Conservation (phyloP, 64 coral and sea anemone genomes). For the Pocillopora verrucosa region DNA sequence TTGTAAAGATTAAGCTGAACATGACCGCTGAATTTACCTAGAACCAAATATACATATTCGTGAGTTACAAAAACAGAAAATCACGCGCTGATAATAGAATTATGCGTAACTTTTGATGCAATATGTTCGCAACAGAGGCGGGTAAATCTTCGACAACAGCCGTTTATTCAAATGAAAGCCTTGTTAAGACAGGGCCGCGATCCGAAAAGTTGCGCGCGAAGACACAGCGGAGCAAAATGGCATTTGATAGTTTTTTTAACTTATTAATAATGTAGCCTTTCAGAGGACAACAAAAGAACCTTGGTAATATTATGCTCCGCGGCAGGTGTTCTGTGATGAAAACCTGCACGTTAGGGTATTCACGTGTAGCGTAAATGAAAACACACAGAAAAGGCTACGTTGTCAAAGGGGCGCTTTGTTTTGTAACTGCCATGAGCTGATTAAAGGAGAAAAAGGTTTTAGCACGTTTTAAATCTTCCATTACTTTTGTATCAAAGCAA, state of each 20-base stretch:
- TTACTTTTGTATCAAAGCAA: too few relatives aligned
- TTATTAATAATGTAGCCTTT: not conserved
- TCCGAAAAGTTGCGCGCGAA: not conserved
- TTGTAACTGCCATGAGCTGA: too few relatives aligned
- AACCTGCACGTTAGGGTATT: not conserved
- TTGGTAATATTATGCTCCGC: not conserved
- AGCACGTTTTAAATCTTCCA: too few relatives aligned
- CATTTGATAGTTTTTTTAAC: not conserved
- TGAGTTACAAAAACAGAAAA: too few relatives aligned
- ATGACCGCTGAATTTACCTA: too few relatives aligned
- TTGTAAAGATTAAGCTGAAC: too few relatives aligned
- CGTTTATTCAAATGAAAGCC: not conserved
- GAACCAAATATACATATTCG: too few relatives aligned
- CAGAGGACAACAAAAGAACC: conserved; percentile 1
- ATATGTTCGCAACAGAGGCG: not conserved
- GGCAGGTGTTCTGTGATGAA: conserved; percentile 19
- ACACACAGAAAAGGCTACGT: not conserved
- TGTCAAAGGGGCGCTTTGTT: not conserved
- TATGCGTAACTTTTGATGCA: not conserved
- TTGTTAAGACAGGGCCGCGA: not conserved
- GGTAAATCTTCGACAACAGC: not conserved
- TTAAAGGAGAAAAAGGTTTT: not conserved
- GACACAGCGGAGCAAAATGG: not conserved
- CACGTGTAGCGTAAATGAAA: not conserved
- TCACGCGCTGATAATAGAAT: not conserved